Percentiles rank a stretch among this genome's conserved stretches.
Conservation (phyloP, 2,888 invertebrate species). For the Protophormia terraenovae region DNA sequence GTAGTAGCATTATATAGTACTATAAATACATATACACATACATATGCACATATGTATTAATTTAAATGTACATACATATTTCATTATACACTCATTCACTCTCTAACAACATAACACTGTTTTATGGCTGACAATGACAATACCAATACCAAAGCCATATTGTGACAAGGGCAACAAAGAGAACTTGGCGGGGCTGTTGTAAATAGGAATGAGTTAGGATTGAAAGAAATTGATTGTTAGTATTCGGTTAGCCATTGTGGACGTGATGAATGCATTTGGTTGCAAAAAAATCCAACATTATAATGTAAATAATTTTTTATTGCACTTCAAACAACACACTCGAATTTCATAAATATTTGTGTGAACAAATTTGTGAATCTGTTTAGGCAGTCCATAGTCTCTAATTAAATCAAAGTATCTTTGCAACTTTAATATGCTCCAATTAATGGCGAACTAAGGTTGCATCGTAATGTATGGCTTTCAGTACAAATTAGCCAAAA, state of each 20-base stretch:
- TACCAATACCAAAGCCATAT: constrained; percentile 24
- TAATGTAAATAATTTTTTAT: constrained; percentile 41
- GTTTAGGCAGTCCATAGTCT: background rate
- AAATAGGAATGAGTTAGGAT: background rate
- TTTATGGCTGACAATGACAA: constrained; percentile 37
- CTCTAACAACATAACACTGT: background rate
- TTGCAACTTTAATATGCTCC: constrained; percentile 19
- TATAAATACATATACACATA: background rate
- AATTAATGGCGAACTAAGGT: constrained; percentile 35
- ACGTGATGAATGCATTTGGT: constrained; percentile 58
- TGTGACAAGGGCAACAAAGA: background rate
- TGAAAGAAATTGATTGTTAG: constrained; percentile 48
- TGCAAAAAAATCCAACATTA: constrained; percentile 16
- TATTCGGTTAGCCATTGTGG: constrained; percentile 47
- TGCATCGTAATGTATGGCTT: background rate
- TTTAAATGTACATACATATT: background rate
- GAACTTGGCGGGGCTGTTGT: background rate
- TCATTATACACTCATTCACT: background rate
- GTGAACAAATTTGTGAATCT: constrained; percentile 13
- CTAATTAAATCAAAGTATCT: constrained; percentile 30
- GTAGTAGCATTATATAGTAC: background rate
- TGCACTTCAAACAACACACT: constrained; percentile 6
- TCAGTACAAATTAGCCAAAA: background rate
- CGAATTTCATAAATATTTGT: constrained; percentile 34
- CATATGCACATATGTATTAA: background rate